Conservation (phyloP, 2,113 vertebrate genomes). For the Pseudolaguvia tuberculata region DNA sequence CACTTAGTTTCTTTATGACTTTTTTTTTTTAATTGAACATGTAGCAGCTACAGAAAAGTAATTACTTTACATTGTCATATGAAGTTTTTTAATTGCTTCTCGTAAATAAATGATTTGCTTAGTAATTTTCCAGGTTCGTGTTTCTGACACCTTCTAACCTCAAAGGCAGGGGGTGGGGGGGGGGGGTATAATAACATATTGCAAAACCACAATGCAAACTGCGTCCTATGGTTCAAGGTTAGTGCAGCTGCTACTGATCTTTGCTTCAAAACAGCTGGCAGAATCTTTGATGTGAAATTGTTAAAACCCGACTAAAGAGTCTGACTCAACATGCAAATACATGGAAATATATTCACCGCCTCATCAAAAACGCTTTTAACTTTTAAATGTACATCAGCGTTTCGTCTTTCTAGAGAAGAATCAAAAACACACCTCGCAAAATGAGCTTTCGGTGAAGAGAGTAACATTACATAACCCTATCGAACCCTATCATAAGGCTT, state of each 20-base stretch:
- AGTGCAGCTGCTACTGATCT: slow-evolving; percentile 34
- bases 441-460: neutral
- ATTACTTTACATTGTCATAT: too few species aligned
- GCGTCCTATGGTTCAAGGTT: neutral
- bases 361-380: slow-evolving; percentile 52
- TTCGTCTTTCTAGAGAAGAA: neutral
- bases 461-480: too few species aligned
- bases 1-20: too few species aligned
- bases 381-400: slow-evolving; percentile 21
- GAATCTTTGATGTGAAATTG: slow-evolving; percentile 61
- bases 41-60: too few species aligned
- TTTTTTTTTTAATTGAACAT: too few species aligned
- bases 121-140: too few species aligned
- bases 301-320: slow-evolving; percentile 26
- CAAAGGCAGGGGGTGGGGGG: too few species aligned
- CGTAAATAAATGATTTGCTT: too few species aligned
- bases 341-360: slow-evolving; percentile 65
- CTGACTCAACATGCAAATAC: slow-evolving; percentile 58
- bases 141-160: neutral
- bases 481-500: too few species aligned
- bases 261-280: slow-evolving; percentile 52
- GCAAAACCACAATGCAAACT: slow-evolving; percentile 16
- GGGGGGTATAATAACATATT: neutral
- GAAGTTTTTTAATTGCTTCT: too few species aligned
- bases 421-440: neutral